A percentile compares a stretch with the other conserved stretches of the same genome.
Conservation (phyloP, 2,888 invertebrate genomes). For the Scelioninae gen. 1 region DNA sequence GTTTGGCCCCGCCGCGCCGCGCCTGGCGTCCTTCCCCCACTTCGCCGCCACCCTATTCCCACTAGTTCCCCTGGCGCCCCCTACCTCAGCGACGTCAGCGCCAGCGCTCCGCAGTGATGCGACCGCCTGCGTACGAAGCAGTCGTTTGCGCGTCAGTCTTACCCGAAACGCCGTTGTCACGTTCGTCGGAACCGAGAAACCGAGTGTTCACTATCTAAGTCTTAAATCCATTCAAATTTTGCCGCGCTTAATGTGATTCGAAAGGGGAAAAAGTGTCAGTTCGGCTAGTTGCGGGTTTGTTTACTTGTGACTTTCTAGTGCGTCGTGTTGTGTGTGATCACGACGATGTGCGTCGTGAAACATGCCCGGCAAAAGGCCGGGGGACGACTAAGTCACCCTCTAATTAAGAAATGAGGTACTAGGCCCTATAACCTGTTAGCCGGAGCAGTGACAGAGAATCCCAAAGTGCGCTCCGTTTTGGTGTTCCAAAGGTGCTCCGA, state of each 20-base stretch:
- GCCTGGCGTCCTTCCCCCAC: conserved; percentile 57
- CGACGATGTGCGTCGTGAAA: conserved; percentile 34
- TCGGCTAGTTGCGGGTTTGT: no score
- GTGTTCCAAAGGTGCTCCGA: no score
- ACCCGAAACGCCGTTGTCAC: conserved; percentile 39
- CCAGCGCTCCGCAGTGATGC: conserved; percentile 82
- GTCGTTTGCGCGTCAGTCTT: conserved; percentile 69
- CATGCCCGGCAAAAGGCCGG: conserved; percentile 34
- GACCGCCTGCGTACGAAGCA: conserved; percentile 80
- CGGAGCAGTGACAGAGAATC: no score
- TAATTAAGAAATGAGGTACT: no score
- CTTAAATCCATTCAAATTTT: no score
- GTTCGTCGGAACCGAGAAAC: conserved; percentile 16
- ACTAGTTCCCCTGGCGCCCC: conserved; percentile 10
- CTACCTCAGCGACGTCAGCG: conserved; percentile 73
- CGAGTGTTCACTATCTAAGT: not conserved
- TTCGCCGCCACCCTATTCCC: conserved; percentile 64
- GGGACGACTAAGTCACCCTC: no score
- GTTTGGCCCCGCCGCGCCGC: conserved; percentile 38
- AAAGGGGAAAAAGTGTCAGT: no score
- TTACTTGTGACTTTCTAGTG: not conserved
- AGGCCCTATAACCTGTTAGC: no score
- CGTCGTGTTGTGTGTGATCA: conserved; percentile 20
- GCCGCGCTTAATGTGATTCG: no score
- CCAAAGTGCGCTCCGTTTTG: no score